Evolutionary conservation across 2,113 vertebrate genomes (phyloP).

Genomic region (Lynx canadensis): DNA sequence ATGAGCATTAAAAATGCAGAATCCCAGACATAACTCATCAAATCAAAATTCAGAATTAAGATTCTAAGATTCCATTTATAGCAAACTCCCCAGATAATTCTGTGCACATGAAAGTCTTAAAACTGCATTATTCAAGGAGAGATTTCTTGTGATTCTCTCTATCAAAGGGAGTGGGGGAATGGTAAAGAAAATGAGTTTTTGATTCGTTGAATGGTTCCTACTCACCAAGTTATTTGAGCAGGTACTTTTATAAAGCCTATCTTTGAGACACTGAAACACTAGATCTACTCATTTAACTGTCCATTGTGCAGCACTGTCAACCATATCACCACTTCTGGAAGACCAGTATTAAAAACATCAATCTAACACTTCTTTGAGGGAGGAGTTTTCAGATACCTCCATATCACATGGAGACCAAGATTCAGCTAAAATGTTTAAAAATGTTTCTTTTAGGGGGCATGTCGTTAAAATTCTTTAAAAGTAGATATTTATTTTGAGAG

Average conservation of each 20-base stretch:
- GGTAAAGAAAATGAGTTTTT: neutral
- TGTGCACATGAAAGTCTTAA: neutral
- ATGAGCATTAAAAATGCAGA: neutral
- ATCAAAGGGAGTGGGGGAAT: neutral
- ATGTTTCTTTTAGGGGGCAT: neutral
- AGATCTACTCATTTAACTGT: neutral
- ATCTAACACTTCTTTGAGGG: neutral
- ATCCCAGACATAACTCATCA: neutral
- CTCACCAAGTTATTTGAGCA: neutral
- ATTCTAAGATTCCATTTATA: neutral
- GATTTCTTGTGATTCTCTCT: neutral
- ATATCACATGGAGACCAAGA: neutral
- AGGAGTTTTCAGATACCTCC: neutral
- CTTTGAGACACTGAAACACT: neutral
- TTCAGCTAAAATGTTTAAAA: neutral
- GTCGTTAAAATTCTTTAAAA: neutral
- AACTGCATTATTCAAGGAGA: neutral
- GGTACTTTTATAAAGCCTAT: neutral
- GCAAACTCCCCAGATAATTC: neutral
- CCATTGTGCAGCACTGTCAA: neutral
- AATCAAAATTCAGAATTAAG: constrained; percentile 27
- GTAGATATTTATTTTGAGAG: neutral
- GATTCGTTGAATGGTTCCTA: neutral
- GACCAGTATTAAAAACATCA: neutral
- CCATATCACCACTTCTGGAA: neutral